Percentiles rank a stretch among this genome's conserved stretches.
phyloP scores from a whole-genome alignment of 1,140 invertebrate genomes.

The Frieseomelitta varia region DNA sequence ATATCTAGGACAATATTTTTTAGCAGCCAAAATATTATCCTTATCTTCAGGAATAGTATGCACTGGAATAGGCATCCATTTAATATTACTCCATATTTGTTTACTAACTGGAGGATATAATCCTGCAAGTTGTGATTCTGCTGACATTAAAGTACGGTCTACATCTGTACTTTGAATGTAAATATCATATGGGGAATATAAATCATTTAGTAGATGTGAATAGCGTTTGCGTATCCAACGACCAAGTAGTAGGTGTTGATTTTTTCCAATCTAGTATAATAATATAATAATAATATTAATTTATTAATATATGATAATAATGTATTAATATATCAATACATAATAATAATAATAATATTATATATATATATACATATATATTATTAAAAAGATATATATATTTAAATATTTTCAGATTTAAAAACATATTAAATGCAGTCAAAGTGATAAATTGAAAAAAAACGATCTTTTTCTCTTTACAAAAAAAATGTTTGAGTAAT shows the following conservation, averaged over 20 bases:
- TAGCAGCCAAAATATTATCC: conserved; percentile 87
- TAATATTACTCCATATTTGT: conserved; percentile 87
- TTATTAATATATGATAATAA: not conserved
- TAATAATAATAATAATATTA: too few relatives aligned
- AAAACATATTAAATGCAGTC: not conserved
- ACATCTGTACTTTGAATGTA: conserved; percentile 91
- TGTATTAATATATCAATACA: too few relatives aligned
- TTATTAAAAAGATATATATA: not conserved
- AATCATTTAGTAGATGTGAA: conserved; percentile 81
- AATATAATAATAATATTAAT: conserved; percentile 29
- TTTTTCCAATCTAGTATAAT: conserved; percentile 87
- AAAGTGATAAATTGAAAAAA: not conserved
- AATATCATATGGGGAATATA: conserved; percentile 85
- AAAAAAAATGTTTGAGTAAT: not conserved
- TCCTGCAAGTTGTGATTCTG: conserved; percentile 91
- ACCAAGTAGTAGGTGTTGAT: conserved; percentile 90
- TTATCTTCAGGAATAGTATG: conserved; percentile 87
- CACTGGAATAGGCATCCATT: conserved; percentile 95
- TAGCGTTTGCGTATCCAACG: conserved; percentile 90
- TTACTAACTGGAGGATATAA: conserved; percentile 86
- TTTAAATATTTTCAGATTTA: not conserved
- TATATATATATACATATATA: too few relatives aligned
- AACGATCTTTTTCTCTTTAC: not conserved
- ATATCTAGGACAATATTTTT: conserved; percentile 86
- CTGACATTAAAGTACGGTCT: conserved; percentile 95